A percentile compares a stretch with the other conserved stretches of the same genome.
phyloP scores from a whole-genome alignment of 1,140 invertebrate species.

The Drosophila obscura region DNA sequence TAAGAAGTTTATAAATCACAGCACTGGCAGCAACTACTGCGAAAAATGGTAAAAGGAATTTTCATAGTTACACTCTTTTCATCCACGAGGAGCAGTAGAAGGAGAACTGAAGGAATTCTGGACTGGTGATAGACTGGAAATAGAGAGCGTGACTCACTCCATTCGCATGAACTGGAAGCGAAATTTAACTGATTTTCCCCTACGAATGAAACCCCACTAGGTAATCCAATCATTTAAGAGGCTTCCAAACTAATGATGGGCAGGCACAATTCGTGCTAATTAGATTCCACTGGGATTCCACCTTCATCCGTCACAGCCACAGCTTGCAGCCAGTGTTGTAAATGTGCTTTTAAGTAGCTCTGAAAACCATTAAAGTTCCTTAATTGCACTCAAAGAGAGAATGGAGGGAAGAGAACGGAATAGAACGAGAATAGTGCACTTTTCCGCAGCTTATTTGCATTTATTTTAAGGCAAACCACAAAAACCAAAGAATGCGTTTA shows the following conservation, averaged over 20 bases:
- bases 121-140: too few species aligned
- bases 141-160: too few species aligned
- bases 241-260: too few species aligned
- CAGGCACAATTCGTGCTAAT: too few species aligned
- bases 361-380: slow-evolving; percentile 22
- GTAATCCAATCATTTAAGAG: too few species aligned
- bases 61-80: slow-evolving; percentile 29
- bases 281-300: too few species aligned
- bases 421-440: neutral
- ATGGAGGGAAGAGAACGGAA: neutral
- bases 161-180: too few species aligned
- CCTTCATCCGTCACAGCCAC: too few species aligned
- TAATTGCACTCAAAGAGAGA: slow-evolving; percentile 28
- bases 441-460: slow-evolving; percentile 23
- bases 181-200: too few species aligned
- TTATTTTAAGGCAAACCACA: slow-evolving; percentile 14
- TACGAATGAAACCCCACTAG: too few species aligned
- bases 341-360: slow-evolving; percentile 15
- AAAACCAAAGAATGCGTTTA: slow-evolving; percentile 33
- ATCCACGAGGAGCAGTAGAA: neutral
- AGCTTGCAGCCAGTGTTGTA: neutral
- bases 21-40: slow-evolving; percentile 23
- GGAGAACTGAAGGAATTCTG: neutral
- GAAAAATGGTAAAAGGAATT: slow-evolving; percentile 20
- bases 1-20: slow-evolving; percentile 79